Conservation (phyloP, 2,888 invertebrate species). For the Rhopalosiphum nymphaeae region DNA sequence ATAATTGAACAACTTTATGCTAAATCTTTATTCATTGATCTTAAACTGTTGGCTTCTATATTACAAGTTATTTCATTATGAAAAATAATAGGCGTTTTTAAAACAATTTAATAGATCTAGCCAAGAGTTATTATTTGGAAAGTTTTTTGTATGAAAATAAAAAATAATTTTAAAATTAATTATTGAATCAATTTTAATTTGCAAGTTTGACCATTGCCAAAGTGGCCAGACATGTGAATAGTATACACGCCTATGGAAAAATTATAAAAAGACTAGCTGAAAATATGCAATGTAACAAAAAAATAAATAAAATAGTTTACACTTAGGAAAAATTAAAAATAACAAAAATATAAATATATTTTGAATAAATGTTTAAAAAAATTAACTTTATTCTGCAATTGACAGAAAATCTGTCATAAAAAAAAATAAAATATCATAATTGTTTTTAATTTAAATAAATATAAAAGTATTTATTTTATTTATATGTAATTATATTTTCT, state of each 20-base stretch:
- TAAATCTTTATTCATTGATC: not conserved
- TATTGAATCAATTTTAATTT: not conserved
- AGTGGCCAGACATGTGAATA: not conserved
- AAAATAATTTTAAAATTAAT: not conserved
- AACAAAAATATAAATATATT: not conserved
- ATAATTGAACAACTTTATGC: not conserved
- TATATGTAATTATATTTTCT: slow-evolving; percentile 7
- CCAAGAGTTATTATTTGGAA: not conserved
- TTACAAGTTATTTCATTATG: not conserved
- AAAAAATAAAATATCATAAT: not conserved
- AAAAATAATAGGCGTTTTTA: not conserved
- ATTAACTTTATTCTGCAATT: not conserved
- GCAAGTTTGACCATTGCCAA: not conserved
- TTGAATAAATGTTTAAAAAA: not conserved
- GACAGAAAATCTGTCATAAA: not conserved
- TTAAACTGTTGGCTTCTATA: not conserved
- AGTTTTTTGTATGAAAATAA: not conserved
- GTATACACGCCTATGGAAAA: not conserved
- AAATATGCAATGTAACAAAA: not conserved
- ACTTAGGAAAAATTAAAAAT: not conserved
- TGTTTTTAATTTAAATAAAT: not conserved
- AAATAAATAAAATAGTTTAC: not conserved
- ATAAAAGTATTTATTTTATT: not conserved
- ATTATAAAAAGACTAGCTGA: not conserved
- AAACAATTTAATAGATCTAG: not conserved